Evolutionary conservation across 2,888 invertebrate genomes (phyloP).

Genomic region (Pycnomerus fuliginosus): DNA sequence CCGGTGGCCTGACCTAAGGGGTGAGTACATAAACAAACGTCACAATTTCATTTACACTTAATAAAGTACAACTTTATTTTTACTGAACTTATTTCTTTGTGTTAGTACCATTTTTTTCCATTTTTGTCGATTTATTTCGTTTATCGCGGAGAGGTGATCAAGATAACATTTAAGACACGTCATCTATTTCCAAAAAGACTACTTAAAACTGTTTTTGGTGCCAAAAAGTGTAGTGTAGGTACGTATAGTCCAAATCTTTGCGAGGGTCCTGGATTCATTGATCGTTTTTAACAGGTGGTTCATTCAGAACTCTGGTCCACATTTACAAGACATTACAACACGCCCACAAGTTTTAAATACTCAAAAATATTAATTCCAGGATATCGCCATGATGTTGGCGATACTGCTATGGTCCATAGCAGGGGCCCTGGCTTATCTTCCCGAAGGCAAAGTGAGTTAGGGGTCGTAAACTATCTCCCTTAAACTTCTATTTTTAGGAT

Average conservation of each 20-base stretch:
- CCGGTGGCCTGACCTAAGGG: constrained; percentile 29
- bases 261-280: constrained; percentile 14
- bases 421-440: constrained; percentile 45
- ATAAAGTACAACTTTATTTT: background rate
- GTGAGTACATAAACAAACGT: constrained; percentile 28
- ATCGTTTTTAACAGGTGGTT: constrained; percentile 31
- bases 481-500: constrained; percentile 30
- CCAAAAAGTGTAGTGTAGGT: background rate
- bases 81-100: background rate
- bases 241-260: background rate
- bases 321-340: constrained; percentile 23
- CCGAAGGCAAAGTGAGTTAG: constrained; percentile 46
- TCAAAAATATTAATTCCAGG: constrained; percentile 22
- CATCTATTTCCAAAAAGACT: background rate
- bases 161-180: too few species aligned
- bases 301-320: constrained; percentile 27
- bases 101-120: too few species aligned
- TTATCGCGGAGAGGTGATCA: too few species aligned
- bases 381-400: constrained; percentile 35
- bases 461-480: constrained; percentile 1
- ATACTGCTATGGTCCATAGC: constrained; percentile 35
- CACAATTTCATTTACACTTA: constrained; percentile 2
- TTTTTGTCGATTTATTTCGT: too few species aligned
- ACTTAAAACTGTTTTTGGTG: background rate
- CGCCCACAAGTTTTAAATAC: too few species aligned